A percentile compares a stretch with the other conserved stretches of the same genome.
These are phyloP conservation scores for Epirrhoe tristata DNA, from an alignment of 2,888 invertebrate species.

Conservation along the genomic window DNA sequence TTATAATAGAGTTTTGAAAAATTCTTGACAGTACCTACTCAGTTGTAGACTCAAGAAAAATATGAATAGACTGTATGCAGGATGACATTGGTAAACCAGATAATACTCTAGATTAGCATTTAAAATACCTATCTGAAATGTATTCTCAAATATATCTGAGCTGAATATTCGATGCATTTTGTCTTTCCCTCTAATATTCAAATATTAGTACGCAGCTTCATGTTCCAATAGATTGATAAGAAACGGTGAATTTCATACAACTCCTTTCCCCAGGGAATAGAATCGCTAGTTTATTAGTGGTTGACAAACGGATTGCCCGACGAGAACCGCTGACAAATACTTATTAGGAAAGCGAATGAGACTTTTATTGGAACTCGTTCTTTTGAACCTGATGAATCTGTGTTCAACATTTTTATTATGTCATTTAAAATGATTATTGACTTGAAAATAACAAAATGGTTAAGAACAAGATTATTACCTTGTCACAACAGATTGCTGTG, in stretches of 20 bases:
- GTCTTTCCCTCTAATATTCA: not conserved
- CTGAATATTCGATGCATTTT: not conserved
- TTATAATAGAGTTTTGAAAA: too few species aligned
- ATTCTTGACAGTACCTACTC: too few species aligned
- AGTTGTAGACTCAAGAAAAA: too few species aligned
- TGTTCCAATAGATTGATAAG: conserved; percentile 8
- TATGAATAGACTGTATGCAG: too few species aligned
- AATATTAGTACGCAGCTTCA: not conserved
- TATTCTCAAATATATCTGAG: too few species aligned
- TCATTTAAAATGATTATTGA: too few species aligned
- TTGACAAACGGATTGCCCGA: conserved; percentile 25
- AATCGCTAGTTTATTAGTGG: conserved; percentile 27
- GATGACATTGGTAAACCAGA: too few species aligned
- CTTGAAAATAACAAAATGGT: too few species aligned
- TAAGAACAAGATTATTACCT: too few species aligned
- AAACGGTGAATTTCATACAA: conserved; percentile 10
- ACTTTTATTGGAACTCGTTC: conserved; percentile 17
- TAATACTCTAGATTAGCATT: too few species aligned
- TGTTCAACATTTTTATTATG: not conserved
- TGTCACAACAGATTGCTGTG: too few species aligned
- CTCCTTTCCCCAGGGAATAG: conserved; percentile 11
- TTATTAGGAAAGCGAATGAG: conserved; percentile 13
- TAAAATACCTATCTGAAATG: too few species aligned
- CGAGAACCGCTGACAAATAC: conserved; percentile 13
- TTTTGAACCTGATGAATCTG: not conserved